These are phyloP conservation scores for Alouatta palliata DNA, from an alignment of 2,113 vertebrate species.

Conservation along the genomic window DNA sequence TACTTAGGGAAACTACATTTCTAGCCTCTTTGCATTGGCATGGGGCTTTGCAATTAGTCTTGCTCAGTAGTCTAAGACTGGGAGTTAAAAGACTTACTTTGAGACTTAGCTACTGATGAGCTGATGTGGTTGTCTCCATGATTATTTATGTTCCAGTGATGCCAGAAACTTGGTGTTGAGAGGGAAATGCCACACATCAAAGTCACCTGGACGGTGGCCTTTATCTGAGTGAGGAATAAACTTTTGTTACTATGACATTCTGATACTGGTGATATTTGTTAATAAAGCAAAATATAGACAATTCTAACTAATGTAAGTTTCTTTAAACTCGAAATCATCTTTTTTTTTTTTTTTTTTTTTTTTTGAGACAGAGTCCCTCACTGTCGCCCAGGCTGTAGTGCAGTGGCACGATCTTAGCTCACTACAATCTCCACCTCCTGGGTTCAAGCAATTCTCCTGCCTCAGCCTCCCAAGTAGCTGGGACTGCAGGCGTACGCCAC, in stretches of 20 bases:
- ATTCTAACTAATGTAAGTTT: not conserved
- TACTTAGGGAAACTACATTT: not conserved
- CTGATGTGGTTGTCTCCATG: not conserved
- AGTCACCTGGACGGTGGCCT: not conserved
- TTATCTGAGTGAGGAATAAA: constrained; percentile 25
- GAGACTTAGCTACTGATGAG: not conserved
- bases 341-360: not conserved
- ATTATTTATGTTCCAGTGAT: not conserved
- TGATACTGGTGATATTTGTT: not conserved
- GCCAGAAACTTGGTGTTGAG: not conserved
- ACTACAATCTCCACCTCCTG: too few relatives aligned
- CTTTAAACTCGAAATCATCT: not conserved
- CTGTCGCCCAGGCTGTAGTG: too few relatives aligned
- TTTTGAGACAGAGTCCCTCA: too few relatives aligned
- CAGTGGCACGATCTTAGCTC: too few relatives aligned
- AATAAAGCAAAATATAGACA: not conserved
- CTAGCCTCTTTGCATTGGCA: too few relatives aligned
- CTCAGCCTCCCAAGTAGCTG: too few relatives aligned
- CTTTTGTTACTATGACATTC: not conserved
- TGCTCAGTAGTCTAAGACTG: not conserved
- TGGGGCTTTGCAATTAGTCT: not conserved
- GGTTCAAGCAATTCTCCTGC: too few relatives aligned
- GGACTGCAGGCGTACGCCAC: too few relatives aligned
- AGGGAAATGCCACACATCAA: not conserved
- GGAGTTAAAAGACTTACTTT: not conserved